A percentile compares a stretch with the other conserved stretches of the same genome.
These are phyloP conservation scores for Caranx ignobilis DNA, from an alignment of 2,113 vertebrate genomes.

Conservation along the genomic window DNA sequence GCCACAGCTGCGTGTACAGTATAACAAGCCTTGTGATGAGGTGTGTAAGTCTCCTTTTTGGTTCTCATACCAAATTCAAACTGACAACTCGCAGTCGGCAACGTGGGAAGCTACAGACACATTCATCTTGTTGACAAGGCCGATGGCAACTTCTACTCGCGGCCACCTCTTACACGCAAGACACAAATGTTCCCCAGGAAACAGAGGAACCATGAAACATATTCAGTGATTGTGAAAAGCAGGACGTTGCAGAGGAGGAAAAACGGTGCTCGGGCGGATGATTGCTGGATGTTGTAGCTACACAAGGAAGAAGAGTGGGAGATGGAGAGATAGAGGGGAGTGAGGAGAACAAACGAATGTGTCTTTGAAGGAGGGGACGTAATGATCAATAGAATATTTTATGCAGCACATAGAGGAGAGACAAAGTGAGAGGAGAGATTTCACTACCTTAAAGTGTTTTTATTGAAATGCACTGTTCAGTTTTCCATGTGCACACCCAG, in stretches of 20 bases:
- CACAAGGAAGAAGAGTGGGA: background rate
- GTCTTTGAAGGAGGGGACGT: conserved; percentile 8
- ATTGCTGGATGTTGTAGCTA: conserved; percentile 8
- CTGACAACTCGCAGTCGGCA: conserved; percentile 34
- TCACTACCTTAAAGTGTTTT: background rate
- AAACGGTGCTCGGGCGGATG: background rate
- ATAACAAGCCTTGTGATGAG: background rate
- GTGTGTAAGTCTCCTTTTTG: background rate
- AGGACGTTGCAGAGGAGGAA: conserved; percentile 9
- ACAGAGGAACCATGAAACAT: conserved; percentile 16
- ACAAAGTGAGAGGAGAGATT: background rate
- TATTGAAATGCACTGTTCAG: background rate
- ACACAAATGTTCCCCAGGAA: conserved; percentile 30
- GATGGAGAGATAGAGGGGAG: background rate
- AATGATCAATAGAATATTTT: conserved; percentile 7
- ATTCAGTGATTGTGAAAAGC: conserved; percentile 21
- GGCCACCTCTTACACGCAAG: conserved; percentile 7
- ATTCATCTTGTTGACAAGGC: conserved; percentile 18
- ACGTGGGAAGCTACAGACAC: conserved; percentile 24
- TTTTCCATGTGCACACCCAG: background rate
- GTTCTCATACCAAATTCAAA: conserved; percentile 35
- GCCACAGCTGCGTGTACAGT: too few species aligned
- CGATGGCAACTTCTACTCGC: conserved; percentile 6
- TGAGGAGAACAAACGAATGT: background rate
- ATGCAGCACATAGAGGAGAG: background rate